Evolutionary conservation across 2,888 invertebrate genomes (phyloP).

Genomic region (Choristoneura rosaceana): DNA sequence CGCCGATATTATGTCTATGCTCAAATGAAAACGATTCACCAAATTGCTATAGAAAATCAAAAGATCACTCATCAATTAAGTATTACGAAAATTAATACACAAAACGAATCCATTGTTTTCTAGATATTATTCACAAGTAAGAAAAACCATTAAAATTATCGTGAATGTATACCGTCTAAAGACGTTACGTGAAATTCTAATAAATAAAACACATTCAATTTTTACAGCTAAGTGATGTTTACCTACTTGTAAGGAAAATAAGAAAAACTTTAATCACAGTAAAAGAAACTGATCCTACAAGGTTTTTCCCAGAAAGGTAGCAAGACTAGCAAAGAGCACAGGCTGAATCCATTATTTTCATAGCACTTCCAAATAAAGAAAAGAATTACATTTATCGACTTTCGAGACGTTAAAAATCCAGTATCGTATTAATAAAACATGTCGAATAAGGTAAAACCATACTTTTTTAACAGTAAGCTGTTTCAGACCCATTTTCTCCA

Average conservation of each 20-base stretch:
- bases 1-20: slow-evolving; percentile 52
- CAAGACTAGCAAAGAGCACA: no score
- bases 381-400: neutral
- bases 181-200: slow-evolving; percentile 31
- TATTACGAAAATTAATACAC: slow-evolving; percentile 28
- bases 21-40: slow-evolving; percentile 22
- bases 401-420: no score
- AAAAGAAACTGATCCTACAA: slow-evolving; percentile 13
- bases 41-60: slow-evolving; percentile 28
- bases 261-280: slow-evolving; percentile 21
- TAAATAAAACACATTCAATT: slow-evolving; percentile 34
- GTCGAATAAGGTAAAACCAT: no score
- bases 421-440: no score
- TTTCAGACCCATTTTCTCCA: no score
- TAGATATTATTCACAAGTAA: slow-evolving; percentile 34
- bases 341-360: neutral
- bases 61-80: slow-evolving; percentile 18
- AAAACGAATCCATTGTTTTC: slow-evolving; percentile 22
- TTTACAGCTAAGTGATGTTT: slow-evolving; percentile 30
- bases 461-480: no score
- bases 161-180: slow-evolving; percentile 31
- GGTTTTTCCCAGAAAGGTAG: no score
- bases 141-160: slow-evolving; percentile 20
- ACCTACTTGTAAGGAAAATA: slow-evolving; percentile 25
- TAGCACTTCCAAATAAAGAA: neutral